Conservation (phyloP, 2,113 vertebrate genomes). For the Podiceps cristatus region DNA sequence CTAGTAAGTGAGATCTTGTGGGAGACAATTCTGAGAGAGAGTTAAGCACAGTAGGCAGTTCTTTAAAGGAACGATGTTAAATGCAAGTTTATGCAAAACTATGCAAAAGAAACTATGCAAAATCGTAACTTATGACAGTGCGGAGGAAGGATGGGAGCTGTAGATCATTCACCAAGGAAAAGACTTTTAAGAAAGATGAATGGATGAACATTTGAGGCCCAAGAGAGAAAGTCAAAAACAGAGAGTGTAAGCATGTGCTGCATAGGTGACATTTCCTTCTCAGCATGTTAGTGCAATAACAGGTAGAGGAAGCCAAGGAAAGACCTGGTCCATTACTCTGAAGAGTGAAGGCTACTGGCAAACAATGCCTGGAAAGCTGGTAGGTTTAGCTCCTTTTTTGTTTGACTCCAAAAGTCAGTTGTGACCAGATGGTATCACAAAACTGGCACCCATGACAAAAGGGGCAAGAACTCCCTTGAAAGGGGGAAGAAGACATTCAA, state of each 20-base stretch:
- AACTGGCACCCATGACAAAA: not conserved
- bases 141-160: conserved; percentile 15
- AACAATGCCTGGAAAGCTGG: not conserved
- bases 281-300: not conserved
- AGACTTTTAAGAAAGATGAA: conserved; percentile 23
- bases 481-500: not conserved
- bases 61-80: conserved; percentile 32
- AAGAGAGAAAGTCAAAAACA: not conserved
- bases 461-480: not conserved
- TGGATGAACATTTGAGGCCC: conserved; percentile 1
- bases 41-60: conserved; percentile 32
- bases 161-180: not conserved
- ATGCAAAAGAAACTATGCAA: conserved; percentile 43
- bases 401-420: not conserved
- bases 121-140: conserved; percentile 34
- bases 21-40: conserved; percentile 54
- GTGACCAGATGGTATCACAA: not conserved
- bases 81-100: conserved; percentile 51
- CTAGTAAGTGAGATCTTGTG: conserved; percentile 46
- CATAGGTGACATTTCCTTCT: not conserved
- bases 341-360: not conserved
- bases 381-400: not conserved
- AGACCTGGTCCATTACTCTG: not conserved
- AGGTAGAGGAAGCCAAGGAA: not conserved
- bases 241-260: not conserved